Evolutionary conservation across 2,888 invertebrate species (phyloP).

Genomic region (Shargacucullia verbasci): DNA sequence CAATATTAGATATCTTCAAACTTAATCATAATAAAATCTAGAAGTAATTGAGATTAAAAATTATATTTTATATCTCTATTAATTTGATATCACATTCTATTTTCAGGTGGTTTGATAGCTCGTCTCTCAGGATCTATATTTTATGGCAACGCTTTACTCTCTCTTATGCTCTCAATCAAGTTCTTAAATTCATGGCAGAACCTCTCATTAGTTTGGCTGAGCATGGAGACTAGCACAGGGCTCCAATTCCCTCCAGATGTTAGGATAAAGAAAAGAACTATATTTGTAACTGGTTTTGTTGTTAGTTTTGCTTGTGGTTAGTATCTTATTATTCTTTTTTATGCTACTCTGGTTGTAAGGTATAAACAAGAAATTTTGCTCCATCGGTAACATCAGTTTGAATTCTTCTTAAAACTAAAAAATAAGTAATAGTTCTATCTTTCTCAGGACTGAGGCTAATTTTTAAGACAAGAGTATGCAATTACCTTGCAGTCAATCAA

Average conservation of each 20-base stretch:
- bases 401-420: too few relatives aligned
- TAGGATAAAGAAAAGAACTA: conserved; percentile 62
- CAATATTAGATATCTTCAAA: too few relatives aligned
- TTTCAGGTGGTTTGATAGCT: conserved; percentile 69
- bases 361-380: too few relatives aligned
- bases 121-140: conserved; percentile 85
- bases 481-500: too few relatives aligned
- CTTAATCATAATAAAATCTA: too few relatives aligned
- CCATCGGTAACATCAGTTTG: too few relatives aligned
- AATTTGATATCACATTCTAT: neutral
- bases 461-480: too few relatives aligned
- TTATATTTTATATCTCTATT: too few relatives aligned
- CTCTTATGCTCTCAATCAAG: conserved; percentile 85
- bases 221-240: conserved; percentile 61
- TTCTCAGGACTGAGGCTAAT: too few relatives aligned
- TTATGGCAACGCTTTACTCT: conserved; percentile 86
- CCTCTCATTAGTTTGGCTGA: conserved; percentile 68
- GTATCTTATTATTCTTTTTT: conserved; percentile 24
- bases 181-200: conserved; percentile 72
- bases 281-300: conserved; percentile 66
- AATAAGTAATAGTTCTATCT: too few relatives aligned
- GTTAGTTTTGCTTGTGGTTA: conserved; percentile 67
- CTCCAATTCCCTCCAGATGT: conserved; percentile 64
- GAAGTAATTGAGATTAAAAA: too few relatives aligned
- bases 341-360: neutral